phyloP scores from a whole-genome alignment of 2,888 invertebrate genomes.

The Ferdinandea cuprea region DNA sequence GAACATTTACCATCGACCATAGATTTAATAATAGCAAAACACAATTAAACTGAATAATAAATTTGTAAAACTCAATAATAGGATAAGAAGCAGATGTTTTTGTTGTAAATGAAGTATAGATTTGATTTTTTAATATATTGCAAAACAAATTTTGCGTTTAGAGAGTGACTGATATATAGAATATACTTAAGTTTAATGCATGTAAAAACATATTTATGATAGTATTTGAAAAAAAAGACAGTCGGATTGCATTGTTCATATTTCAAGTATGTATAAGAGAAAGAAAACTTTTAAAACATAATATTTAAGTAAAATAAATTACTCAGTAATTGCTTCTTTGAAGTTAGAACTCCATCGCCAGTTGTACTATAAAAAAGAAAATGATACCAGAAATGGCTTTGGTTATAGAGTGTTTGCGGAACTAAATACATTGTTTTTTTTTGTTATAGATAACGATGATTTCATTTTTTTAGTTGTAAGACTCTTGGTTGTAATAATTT shows the following conservation, averaged over 20 bases:
- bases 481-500: too few relatives aligned
- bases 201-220: slow-evolving; percentile 47
- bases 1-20: slow-evolving; percentile 66
- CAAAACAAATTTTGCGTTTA: slow-evolving; percentile 66
- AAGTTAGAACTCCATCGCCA: slow-evolving; percentile 98
- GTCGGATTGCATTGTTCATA: slow-evolving; percentile 62
- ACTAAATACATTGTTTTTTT: slow-evolving; percentile 32
- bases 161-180: slow-evolving; percentile 62
- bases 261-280: slow-evolving; percentile 73
- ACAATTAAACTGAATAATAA: slow-evolving; percentile 65
- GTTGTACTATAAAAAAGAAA: slow-evolving; percentile 88
- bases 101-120: slow-evolving; percentile 49
- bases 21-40: slow-evolving; percentile 73
- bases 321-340: slow-evolving; percentile 95
- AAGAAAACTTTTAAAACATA: slow-evolving; percentile 72
- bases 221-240: slow-evolving; percentile 61
- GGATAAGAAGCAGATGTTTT: slow-evolving; percentile 61
- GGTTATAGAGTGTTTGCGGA: slow-evolving; percentile 68
- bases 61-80: slow-evolving; percentile 68
- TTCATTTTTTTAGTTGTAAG: too few relatives aligned
- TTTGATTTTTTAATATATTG: slow-evolving; percentile 56
- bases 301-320: slow-evolving; percentile 78
- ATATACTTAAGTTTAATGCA: slow-evolving; percentile 69
- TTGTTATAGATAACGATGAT: too few relatives aligned
- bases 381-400: slow-evolving; percentile 78